Percentiles rank a stretch among this genome's conserved stretches.
These are phyloP conservation scores for Megalops cyprinoides DNA, from an alignment of 2,797 vertebrate genomes.

Conservation along the genomic window DNA sequence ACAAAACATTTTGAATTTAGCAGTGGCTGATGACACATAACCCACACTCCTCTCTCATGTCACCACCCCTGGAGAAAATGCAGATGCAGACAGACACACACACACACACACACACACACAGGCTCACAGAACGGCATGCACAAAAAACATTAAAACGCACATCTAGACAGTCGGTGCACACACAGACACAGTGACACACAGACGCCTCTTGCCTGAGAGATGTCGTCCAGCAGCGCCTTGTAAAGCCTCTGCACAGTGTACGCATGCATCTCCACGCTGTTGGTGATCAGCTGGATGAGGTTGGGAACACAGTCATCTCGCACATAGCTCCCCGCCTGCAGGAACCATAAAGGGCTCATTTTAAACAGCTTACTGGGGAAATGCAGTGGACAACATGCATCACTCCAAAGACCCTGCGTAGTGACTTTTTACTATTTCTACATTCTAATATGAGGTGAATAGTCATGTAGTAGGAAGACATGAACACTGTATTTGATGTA, in stretches of 20 bases:
- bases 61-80: too few species aligned
- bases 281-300: conserved; percentile 98
- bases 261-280: conserved; percentile 97
- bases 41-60: too few species aligned
- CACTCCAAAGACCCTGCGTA: not conserved
- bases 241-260: conserved; percentile 99
- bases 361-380: not conserved
- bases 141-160: not conserved
- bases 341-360: conserved; percentile 37
- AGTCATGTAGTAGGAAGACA: too few species aligned
- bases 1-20: not conserved
- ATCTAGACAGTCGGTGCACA: not conserved
- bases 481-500: not conserved
- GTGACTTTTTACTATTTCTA: not conserved
- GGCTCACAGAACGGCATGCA: conserved; percentile 20
- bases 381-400: not conserved
- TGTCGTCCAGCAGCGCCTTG: conserved; percentile 97
- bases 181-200: not conserved
- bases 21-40: not conserved
- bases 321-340: conserved; percentile 97
- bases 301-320: conserved; percentile 98
- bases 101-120: conserved; percentile 37
- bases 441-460: not conserved
- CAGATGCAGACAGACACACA: conserved; percentile 18
- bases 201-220: conserved; percentile 85